phyloP scores from a whole-genome alignment of 2,888 invertebrate genomes.

The Anoncus sp. region DNA sequence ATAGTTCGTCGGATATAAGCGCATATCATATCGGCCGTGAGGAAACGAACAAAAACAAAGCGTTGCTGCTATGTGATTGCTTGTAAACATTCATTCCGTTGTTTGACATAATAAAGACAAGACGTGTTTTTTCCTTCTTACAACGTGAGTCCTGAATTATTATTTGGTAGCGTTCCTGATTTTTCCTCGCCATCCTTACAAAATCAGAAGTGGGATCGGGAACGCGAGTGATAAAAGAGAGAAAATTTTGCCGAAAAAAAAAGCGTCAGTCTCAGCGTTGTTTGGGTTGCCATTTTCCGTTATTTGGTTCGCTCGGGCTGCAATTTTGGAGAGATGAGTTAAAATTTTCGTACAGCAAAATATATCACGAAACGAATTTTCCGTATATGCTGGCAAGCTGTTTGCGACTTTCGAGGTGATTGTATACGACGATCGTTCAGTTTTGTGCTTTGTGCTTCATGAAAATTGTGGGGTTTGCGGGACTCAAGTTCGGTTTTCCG shows the following conservation, averaged over 20 bases:
- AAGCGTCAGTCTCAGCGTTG: slow-evolving; percentile 5
- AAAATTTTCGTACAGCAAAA: neutral
- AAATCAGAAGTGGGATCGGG: no score
- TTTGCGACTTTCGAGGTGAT: neutral
- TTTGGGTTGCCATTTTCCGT: neutral
- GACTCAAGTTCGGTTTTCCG: neutral
- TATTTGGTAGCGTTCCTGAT: no score
- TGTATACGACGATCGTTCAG: slow-evolving; percentile 1
- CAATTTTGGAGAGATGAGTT: neutral
- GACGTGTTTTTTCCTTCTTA: no score
- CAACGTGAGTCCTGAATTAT: no score
- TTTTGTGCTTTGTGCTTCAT: neutral
- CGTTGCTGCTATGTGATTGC: no score
- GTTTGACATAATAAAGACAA: no score
- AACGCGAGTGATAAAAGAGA: slow-evolving; percentile 2
- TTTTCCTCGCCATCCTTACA: no score
- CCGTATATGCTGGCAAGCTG: slow-evolving; percentile 4
- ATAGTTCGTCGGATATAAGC: no score
- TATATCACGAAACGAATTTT: slow-evolving; percentile 1
- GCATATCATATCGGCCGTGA: no score
- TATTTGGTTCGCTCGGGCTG: neutral
- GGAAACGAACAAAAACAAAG: no score
- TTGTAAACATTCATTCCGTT: no score
- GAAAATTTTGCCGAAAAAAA: slow-evolving; percentile 4
- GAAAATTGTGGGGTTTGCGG: neutral